Evolutionary conservation across 2,797 vertebrate genomes (phyloP).

Genomic region (Lagodon rhomboides): DNA sequence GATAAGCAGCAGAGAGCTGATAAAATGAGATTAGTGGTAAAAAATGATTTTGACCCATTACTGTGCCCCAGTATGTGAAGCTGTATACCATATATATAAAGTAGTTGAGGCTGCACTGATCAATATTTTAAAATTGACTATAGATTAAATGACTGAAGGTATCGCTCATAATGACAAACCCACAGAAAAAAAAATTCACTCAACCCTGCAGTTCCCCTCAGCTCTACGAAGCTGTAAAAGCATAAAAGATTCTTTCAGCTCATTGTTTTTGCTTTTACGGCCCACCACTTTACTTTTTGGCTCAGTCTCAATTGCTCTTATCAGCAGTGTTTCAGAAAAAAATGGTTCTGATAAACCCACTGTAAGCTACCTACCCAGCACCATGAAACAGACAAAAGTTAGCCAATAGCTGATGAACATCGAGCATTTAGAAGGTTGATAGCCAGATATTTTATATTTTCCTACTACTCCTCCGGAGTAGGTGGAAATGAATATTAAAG

Average conservation of each 20-base stretch:
- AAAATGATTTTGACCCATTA: conserved; percentile 21
- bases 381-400: not conserved
- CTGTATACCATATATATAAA: not conserved
- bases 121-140: not conserved
- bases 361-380: not conserved
- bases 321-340: not conserved
- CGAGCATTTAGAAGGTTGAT: not conserved
- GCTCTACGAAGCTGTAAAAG: not conserved
- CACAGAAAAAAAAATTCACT: not conserved
- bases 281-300: not conserved
- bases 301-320: not conserved
- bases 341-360: not conserved
- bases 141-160: not conserved
- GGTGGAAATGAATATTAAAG: not conserved
- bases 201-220: not conserved
- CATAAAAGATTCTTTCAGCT: not conserved
- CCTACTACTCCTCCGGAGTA: not conserved
- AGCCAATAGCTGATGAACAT: not conserved
- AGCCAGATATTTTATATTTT: not conserved
- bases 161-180: not conserved
- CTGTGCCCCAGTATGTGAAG: not conserved
- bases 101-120: not conserved
- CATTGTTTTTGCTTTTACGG: conserved; percentile 8
- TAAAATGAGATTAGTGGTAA: conserved; percentile 17
- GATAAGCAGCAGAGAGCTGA: conserved; percentile 17